phyloP scores from a whole-genome alignment of 2,113 vertebrate species.

The Zosterops borbonicus region DNA sequence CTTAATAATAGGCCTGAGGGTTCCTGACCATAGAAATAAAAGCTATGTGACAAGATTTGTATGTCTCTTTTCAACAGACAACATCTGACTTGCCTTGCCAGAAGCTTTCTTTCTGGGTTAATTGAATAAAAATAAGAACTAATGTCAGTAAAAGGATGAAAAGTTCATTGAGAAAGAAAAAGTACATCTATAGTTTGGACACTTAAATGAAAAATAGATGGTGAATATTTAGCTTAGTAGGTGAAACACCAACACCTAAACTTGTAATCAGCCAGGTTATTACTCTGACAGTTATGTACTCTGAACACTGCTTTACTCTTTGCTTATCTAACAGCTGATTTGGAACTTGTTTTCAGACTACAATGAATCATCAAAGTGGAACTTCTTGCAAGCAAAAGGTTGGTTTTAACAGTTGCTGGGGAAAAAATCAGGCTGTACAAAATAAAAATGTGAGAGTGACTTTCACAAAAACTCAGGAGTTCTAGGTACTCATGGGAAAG shows the following conservation, averaged over 20 bases:
- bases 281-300: not conserved
- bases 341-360: not conserved
- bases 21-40: slow-evolving; percentile 73
- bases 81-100: slow-evolving; percentile 64
- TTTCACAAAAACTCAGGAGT: not conserved
- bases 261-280: slow-evolving; percentile 26
- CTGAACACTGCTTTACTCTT: not conserved
- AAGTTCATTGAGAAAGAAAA: slow-evolving; percentile 68
- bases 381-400: not conserved
- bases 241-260: slow-evolving; percentile 51
- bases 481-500: not conserved
- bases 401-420: not conserved
- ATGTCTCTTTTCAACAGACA: slow-evolving; percentile 70
- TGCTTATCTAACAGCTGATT: not conserved
- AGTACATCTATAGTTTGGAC: slow-evolving; percentile 18
- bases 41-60: slow-evolving; percentile 70
- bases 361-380: not conserved
- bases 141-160: slow-evolving; percentile 70
- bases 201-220: slow-evolving; percentile 36
- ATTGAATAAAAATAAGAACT: slow-evolving; percentile 72
- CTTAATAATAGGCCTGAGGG: slow-evolving; percentile 73
- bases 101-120: slow-evolving; percentile 71
- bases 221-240: slow-evolving; percentile 30
- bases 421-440: not conserved
- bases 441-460: not conserved